Conservation (phyloP, 2,888 invertebrate species). For the Anticlea derivata region DNA sequence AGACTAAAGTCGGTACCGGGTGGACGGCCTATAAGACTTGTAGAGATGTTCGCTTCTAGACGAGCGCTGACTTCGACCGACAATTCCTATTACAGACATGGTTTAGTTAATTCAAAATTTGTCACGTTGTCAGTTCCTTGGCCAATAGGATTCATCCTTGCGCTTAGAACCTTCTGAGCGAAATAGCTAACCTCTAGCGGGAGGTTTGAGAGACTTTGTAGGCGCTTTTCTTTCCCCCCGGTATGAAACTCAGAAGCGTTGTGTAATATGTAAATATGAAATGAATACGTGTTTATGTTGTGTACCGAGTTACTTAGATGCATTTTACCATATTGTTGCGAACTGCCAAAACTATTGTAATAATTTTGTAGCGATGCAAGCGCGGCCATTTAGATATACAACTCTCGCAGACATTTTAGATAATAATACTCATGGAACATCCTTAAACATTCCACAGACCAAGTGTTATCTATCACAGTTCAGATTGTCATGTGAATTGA, state of each 20-base stretch:
- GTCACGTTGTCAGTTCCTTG: too few relatives aligned
- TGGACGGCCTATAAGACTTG: slow-evolving; percentile 61
- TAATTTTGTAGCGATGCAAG: slow-evolving; percentile 68
- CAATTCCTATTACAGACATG: slow-evolving; percentile 42
- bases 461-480: too few relatives aligned
- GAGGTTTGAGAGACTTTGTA: too few relatives aligned
- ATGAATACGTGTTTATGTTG: slow-evolving; percentile 67
- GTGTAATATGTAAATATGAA: slow-evolving; percentile 67
- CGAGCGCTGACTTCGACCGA: slow-evolving; percentile 40
- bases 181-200: too few relatives aligned
- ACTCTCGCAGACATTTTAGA: slow-evolving; percentile 14
- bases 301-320: slow-evolving; percentile 67
- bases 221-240: slow-evolving; percentile 24
- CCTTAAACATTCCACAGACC: slow-evolving; percentile 23
- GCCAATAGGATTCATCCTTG: too few relatives aligned
- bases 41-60: slow-evolving; percentile 56
- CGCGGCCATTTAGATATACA: slow-evolving; percentile 42
- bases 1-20: too few relatives aligned
- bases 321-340: slow-evolving; percentile 80
- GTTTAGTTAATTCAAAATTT: too few relatives aligned
- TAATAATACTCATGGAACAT: slow-evolving; percentile 14
- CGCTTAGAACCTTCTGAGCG: too few relatives aligned
- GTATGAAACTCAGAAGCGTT: slow-evolving; percentile 50
- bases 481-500: too few relatives aligned
- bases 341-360: slow-evolving; percentile 82